Evolutionary conservation across 2,797 vertebrate genomes (phyloP), one percentile per base, ranked within the genome.

Genomic region (Monodelphis domestica): DNA sequence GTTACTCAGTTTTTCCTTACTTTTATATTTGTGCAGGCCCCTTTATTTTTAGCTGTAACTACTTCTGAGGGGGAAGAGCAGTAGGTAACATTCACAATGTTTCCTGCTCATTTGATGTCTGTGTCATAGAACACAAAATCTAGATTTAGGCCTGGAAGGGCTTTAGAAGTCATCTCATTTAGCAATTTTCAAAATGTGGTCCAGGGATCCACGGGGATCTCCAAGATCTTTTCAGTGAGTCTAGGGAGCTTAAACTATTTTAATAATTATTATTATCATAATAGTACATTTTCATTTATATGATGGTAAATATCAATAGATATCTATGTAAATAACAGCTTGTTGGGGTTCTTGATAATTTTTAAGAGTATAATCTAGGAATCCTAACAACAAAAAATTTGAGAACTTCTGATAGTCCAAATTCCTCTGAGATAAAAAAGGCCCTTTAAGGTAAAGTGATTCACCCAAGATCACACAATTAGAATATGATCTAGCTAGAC

Each of bases 11-110:
- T 94, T 91, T 91, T 54, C 59, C 1, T 70, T 45, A 45, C 54
- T 89, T 53, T 52, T 26, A 51, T 87, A 33, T 51, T 70, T 55
- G 51, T 0, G 12, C 33, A 88, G 45, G 24, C 29, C 50, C 33
- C 51, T 84, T 53, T 45, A 38, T 78, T 90, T 28, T 88, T 89
- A 38, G 10, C 59, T 15, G 53, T 29, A n/a, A 30, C 7, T 28
- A 45, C 45, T 87, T 4, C 1, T 29, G 6, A 0, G 1, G 7
- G 15, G 0, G 0, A 33, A 89, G 52, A 45, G 21, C 30, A 10
- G 30, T 29, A 54, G 10, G n/a, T 5, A 14, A 2, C 17, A 50
- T 45, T 3, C 10, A 54, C 29, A 84, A 38, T 50, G 89, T 89
- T 57, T 63, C 53, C 54, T 56, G 59, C 70, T 5, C 12, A 5